Evolutionary conservation across 1,140 invertebrate genomes (phyloP).

Genomic region (Lepidurus couesii): DNA sequence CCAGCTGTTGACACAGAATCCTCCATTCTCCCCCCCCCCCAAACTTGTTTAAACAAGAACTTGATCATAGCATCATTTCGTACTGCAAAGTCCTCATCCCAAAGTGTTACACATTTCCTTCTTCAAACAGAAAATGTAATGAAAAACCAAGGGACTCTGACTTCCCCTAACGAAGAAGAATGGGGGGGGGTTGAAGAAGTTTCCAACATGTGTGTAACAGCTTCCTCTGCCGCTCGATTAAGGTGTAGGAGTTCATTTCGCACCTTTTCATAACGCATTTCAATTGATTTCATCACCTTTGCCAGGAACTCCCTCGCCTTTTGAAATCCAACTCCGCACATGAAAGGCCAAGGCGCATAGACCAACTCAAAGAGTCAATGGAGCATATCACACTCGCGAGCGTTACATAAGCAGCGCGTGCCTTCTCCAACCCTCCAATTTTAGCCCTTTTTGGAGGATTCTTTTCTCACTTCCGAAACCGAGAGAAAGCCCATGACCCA

Average conservation of each 20-base stretch:
- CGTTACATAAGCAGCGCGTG: not conserved
- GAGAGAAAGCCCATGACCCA: not conserved
- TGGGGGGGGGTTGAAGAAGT: not conserved
- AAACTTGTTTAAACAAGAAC: not conserved
- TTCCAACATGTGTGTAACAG: not conserved
- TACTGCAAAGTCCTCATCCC: not conserved
- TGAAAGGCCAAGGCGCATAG: no score
- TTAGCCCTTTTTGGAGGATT: not conserved
- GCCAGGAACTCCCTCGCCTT: not conserved
- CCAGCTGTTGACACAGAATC: conserved; percentile 1
- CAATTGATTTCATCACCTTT: not conserved
- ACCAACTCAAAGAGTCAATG: not conserved
- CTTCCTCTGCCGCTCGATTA: not conserved
- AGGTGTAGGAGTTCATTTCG: not conserved
- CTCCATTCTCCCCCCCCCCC: not conserved
- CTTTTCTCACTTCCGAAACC: not conserved
- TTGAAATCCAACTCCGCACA: not conserved
- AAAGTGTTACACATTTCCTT: not conserved
- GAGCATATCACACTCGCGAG: not conserved
- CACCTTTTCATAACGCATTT: not conserved
- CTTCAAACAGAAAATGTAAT: not conserved
- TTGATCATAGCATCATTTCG: no score
- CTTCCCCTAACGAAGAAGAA: not conserved
- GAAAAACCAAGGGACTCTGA: not conserved
- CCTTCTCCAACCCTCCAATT: not conserved